Evolutionary conservation across 92 coral and sea anemone species (phyloP), one percentile per base, ranked within the genome.

Genomic region (Pocillopora meandrina): DNA sequence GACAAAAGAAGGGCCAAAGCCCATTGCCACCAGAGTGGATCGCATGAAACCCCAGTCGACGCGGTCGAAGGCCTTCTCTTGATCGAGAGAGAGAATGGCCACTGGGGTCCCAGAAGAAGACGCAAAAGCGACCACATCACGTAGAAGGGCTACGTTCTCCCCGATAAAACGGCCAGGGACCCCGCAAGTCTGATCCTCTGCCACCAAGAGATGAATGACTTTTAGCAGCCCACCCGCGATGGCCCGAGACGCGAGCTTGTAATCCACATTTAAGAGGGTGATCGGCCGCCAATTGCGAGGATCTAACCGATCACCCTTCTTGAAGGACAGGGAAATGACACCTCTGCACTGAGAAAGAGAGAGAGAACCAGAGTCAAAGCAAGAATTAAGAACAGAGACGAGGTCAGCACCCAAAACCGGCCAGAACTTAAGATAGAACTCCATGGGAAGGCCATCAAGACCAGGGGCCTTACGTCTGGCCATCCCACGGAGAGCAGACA

Each of bases 21-120:
- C 9, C 7, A 56, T 2, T 9, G 63, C 63, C 63, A 9, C 12
- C 17, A 18, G 63, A 12, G 17, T 12, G 12, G 63, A 9, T 59
- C 63, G 13, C 10, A 92, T 42, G 31, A 75, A 92, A 4, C 26
- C 36, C 90, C 90, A 89, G 34, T 92, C 92, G 0, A 92, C 92
- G 0, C n/a, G n/a, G n/a, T n/a, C n/a, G n/a, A n/a, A n/a, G n/a
- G n/a, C n/a, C n/a, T n/a, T n/a, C n/a, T n/a, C 89, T 21, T 89
- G 89, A 21, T 92, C 92, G 0, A 92, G 63, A 8, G 95, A 87
- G 7, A 86, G 69, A 3, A 89, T 68, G 15, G 90, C 89, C 0
- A 65, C 80, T 3, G 75, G 75, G n/a, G 66, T 26, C 7, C 49
- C 6, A 5, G 58, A 2, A 13, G 16, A n/a, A 19, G 75, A 65